phyloP scores from a whole-genome alignment of 2,888 invertebrate genomes.

The Oligia fasciuncula region DNA sequence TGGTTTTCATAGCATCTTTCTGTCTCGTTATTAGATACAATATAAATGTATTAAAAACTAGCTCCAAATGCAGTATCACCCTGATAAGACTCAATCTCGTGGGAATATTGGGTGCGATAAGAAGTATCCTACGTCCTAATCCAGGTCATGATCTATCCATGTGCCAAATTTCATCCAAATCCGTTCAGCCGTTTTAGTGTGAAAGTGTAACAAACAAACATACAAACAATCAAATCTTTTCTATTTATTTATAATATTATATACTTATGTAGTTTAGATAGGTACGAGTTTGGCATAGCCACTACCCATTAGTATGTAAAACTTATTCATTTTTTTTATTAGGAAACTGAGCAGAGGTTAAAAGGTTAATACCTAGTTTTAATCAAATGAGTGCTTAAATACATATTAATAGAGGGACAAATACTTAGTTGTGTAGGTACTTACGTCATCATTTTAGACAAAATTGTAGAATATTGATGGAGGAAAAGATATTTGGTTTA shows the following conservation, averaged over 20 bases:
- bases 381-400: conserved; percentile 17
- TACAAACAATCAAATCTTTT: not conserved
- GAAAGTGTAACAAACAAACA: not conserved
- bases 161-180: not conserved
- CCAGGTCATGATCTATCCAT: not conserved
- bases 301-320: conserved; percentile 20
- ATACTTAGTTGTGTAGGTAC: not conserved
- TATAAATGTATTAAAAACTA: not conserved
- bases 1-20: not conserved
- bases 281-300: not conserved
- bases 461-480: not conserved
- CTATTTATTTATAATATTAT: not conserved
- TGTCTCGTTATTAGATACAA: too few relatives aligned
- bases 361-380: conserved; percentile 20
- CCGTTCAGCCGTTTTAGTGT: not conserved
- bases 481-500: not conserved
- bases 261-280: not conserved
- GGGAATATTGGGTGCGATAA: too few relatives aligned
- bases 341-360: conserved; percentile 8
- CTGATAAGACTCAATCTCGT: too few relatives aligned
- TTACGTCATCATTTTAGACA: not conserved
- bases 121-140: not conserved
- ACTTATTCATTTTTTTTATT: conserved; percentile 6
- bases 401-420: not conserved
- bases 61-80: too few relatives aligned